A percentile compares a stretch with the other conserved stretches of the same genome.
These are phyloP conservation scores for Azemiops feae DNA, from an alignment of 2,113 vertebrate species.

Conservation along the genomic window DNA sequence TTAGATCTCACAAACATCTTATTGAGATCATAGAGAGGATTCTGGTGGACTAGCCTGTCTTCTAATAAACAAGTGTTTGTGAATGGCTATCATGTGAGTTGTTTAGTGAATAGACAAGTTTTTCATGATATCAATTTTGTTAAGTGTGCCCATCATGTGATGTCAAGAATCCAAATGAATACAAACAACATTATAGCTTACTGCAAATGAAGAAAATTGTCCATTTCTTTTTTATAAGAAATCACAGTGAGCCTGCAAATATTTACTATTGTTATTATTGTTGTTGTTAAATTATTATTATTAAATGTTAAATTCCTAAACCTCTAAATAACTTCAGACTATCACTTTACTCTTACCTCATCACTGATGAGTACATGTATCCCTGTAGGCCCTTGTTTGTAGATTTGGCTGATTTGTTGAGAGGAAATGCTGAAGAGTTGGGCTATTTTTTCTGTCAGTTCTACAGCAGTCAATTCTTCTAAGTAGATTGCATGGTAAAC, in stretches of 20 bases:
- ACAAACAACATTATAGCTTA: neutral
- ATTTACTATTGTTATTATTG: no score
- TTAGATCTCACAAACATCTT: neutral
- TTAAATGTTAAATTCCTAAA: no score
- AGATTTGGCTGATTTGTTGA: constrained; percentile 92
- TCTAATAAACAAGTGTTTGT: neutral
- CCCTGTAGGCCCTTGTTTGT: constrained; percentile 93
- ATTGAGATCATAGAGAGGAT: neutral
- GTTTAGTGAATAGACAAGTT: neutral
- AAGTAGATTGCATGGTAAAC: constrained; percentile 97
- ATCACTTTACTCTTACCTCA: constrained; percentile 72
- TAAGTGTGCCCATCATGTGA: neutral
- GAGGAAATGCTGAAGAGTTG: constrained; percentile 95
- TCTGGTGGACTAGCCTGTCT: neutral
- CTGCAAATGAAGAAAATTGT: neutral
- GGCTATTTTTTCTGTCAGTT: constrained; percentile 91
- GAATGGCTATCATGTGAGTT: neutral
- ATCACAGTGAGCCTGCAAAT: neutral
- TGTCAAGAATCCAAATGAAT: neutral
- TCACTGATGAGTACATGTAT: constrained; percentile 96
- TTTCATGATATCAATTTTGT: neutral
- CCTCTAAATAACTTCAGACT: neutral
- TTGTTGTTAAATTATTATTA: no score
- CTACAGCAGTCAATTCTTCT: constrained; percentile 86
- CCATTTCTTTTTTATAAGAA: neutral